A percentile compares a stretch with the other conserved stretches of the same genome.
phyloP scores from a whole-genome alignment of 2,888 invertebrate species.

The Frankliniella intonsa region DNA sequence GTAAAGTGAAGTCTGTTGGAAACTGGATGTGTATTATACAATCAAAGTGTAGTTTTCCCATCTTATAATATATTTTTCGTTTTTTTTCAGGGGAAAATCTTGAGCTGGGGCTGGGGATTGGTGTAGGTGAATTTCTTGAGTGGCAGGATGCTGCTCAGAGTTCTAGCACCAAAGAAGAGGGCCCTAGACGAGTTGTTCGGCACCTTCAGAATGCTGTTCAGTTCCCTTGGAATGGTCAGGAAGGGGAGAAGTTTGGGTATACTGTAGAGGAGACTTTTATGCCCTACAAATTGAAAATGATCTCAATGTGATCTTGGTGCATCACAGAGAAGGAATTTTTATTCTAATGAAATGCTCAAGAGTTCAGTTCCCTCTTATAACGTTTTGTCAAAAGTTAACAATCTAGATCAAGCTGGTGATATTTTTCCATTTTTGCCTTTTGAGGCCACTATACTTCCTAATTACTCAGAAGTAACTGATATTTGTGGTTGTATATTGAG shows the following conservation, averaged over 20 bases:
- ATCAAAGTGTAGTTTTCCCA: no score
- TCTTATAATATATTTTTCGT: neutral
- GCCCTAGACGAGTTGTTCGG: neutral
- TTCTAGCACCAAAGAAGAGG: neutral
- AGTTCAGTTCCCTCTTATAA: no score
- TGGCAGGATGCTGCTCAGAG: constrained; percentile 12
- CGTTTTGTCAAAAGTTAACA: no score
- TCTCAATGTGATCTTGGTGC: neutral
- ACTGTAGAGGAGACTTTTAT: constrained; percentile 1
- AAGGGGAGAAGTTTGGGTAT: neutral
- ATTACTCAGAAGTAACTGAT: no score
- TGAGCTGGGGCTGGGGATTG: neutral
- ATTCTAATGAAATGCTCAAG: neutral
- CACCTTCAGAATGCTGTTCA: neutral
- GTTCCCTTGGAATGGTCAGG: neutral
- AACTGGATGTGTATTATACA: no score
- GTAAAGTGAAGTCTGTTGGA: no score
- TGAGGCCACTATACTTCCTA: no score
- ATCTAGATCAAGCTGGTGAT: no score
- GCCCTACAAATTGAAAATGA: constrained; percentile 4
- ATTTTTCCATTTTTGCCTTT: no score
- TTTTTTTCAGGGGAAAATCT: neutral
- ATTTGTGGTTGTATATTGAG: no score
- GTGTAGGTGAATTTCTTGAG: neutral
- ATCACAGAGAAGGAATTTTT: neutral